Evolutionary conservation across 2,888 invertebrate species (phyloP), one percentile per base, ranked within the genome.

Genomic region (Labia minor): DNA sequence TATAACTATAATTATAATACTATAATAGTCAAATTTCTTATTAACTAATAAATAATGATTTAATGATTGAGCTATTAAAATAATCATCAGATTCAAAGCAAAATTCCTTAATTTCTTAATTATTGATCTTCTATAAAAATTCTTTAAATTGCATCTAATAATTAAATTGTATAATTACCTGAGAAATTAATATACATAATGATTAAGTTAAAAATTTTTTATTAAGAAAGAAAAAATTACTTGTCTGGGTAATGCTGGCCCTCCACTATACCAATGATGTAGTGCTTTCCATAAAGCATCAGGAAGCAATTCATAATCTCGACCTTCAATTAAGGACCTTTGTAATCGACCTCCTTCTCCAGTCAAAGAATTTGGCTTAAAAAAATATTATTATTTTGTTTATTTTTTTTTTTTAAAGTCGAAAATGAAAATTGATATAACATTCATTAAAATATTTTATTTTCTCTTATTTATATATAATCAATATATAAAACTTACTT

Each of bases 221-320:
- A 61, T 11, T 66, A 8, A 63, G 33, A 18, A 67, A 49, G 11
- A 8, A 26, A 26, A 1, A 61, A 19, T 33, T 21, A 70, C 88
- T 80, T 89, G 90, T 72, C 92, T 77, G 0, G 92, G 92, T 70
- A 93, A 79, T 3, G 92, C 88, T 1, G 88, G 88, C 10, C 87
- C 86, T 20, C 90, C 89, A 64, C 85, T 84, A 79, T 91, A 90
- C 94, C 94, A 94, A 71, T 86, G 83, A 69, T 88, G 86, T 14
- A 95, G 77, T 0, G 92, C 92, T 70, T 90, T 86, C 94, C 94
- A 95, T 71, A 94, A 79, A 62, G 89, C 86, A 74, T 92, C 92
- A 1, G 93, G 92, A 65, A 94, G 83, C 63, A 93, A 80, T 79
- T 91, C 90, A 80, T 92, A 95, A 81, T 95, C 93, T 68, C 88